Base-by-base conservation (phyloP, 2,888 invertebrate genomes). In the Cryptophagus acutangulus region DNA sequence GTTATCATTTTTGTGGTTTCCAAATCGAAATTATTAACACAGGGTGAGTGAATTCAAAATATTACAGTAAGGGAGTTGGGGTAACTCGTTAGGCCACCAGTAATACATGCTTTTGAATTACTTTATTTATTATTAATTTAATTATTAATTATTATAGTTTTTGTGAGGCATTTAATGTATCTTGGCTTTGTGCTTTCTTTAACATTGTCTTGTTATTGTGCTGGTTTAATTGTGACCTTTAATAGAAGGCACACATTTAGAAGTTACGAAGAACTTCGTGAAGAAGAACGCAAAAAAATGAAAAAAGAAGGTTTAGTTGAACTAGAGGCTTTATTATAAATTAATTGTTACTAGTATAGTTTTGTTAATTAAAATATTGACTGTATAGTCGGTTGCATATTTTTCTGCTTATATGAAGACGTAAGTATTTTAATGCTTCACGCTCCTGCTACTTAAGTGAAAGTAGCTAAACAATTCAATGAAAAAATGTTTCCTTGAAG, bases 121-220 rank as follows among this genome's bases (percentile, higher is more conserved):
- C n/a, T n/a, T n/a, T n/a, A n/a, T 38, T 1, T 24, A n/a, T 28
- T 18, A 41, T 34, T 16, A 25, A 28, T 50, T 44, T 44, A 41
- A 45, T 20, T 20, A 9, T 20, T 20, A 6, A 9, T 20, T 20
- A 40, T 68, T 70, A 25, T 62, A 78, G 79, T 74, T 45, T 74
- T 79, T 51, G 57, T 75, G 13, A 70, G 77, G 2, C 77, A 79
- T 55, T 69, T 77, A 55, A 70, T 73, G 49, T 79, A 79, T 56
- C 63, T 81, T 40, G 74, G 72, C 16, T 74, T 79, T 57, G 71
- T 79, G 20, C 57, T 79, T 15, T 68, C 76, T 4, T 58, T 80
- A 25, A 73, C 75, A 10, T 69, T 72, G 13, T 69, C 73, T 33
- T 77, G 76, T 54, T 81, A 80, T 52, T 75, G 75, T 46, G 74